Conservation (phyloP, 2,797 vertebrate species). For the Anguilla anguilla region DNA sequence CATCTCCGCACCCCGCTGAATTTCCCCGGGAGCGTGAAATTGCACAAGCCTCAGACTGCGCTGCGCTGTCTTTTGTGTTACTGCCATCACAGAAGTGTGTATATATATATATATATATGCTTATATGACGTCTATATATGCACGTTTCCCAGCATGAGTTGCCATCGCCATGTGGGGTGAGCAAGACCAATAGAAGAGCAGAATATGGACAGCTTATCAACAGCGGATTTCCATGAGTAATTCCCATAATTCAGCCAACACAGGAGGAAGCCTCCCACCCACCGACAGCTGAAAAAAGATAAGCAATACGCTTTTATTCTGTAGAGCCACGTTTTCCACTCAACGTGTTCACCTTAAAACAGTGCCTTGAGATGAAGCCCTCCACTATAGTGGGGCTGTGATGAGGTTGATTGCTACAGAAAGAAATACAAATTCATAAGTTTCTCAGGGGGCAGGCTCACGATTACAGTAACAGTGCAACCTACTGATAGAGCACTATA, state of each 20-base stretch:
- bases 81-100: conserved; percentile 2
- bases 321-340: background rate
- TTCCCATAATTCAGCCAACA: background rate
- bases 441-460: background rate
- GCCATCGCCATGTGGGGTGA: background rate
- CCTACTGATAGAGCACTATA: background rate
- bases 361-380: background rate
- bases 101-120: background rate
- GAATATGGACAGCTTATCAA: conserved; percentile 3
- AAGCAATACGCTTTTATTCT: background rate
- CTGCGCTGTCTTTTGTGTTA: conserved; percentile 15
- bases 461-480: background rate
- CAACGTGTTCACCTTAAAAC: background rate
- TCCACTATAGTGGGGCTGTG: background rate
- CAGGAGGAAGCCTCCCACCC: background rate
- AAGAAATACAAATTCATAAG: background rate
- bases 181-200: background rate
- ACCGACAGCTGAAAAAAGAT: background rate
- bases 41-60: conserved; percentile 26
- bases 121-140: background rate
- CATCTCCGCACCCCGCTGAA: conserved; percentile 15
- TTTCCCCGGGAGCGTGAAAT: conserved; percentile 31
- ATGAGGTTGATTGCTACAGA: background rate
- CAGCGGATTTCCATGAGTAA: conserved; percentile 14
- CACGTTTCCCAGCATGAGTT: conserved; percentile 14